Evolutionary conservation across 2,888 invertebrate species (phyloP), one percentile per base, ranked within the genome.

Genomic region (Chymomyza amoena): DNA sequence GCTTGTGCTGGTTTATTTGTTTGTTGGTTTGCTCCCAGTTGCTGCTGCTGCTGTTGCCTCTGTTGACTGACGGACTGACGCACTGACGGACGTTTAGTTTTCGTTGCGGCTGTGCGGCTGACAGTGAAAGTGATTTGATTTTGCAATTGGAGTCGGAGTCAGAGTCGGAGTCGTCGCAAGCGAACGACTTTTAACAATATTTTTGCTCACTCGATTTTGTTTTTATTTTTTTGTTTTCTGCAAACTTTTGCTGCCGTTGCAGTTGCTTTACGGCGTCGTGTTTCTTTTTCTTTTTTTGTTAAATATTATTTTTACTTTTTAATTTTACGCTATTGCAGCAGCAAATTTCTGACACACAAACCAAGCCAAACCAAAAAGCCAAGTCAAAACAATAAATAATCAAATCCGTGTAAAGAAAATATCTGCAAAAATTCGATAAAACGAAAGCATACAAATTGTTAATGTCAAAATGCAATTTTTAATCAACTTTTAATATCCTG

Each of bases 61-160:
- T n/a, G 68, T 18, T 66, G 62, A 54, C 63, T 66, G 32, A 32
- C 32, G 32, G 32, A 32, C 1, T 45, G 39, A 4, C 39, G 39
- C 6, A 13, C 13, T 57, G 57, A 9, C 57, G 32, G 7, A 25
- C 15, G 57, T 54, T 52, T 25, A 13, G 51, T 36, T 59, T 61
- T 59, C 78, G 70, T 72, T 76, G 79, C 76, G 69, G 73, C 76
- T 66, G 70, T 63, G 69, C 73, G 77, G 64, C 81, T 84, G 80
- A 81, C 87, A 89, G 89, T 89, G 89, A 89, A 89, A 89, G 89
- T 89, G 89, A 88, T 90, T 89, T 90, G 87, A 89, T 86, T 89
- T 88, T 84, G 84, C 81, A 86, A 86, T 90, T 89, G 84, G 79
- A 85, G 76, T 75, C 75, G 61, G 61, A 74, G 66, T 73, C 66